Conservation (phyloP, 2,888 invertebrate genomes). For the Melitaea athalia region DNA sequence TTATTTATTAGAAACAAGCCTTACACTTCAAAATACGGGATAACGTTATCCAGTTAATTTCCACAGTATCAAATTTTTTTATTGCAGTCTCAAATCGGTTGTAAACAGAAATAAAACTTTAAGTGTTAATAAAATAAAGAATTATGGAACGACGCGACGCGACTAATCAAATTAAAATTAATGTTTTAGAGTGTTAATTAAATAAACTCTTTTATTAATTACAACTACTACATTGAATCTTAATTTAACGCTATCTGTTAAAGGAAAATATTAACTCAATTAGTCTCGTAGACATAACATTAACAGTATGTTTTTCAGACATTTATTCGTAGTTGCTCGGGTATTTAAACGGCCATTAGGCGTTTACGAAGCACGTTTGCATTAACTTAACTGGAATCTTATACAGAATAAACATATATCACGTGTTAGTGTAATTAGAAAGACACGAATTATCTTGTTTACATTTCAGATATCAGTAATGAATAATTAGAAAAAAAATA, state of each 20-base stretch:
- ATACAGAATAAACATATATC: conserved; percentile 18
- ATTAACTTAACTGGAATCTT: conserved; percentile 33
- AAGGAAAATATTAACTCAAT: conserved; percentile 20
- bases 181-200: neutral
- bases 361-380: conserved; percentile 31
- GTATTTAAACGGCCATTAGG: conserved; percentile 37
- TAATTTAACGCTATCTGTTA: neutral
- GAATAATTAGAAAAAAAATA: too few species aligned
- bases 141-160: neutral
- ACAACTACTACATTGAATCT: neutral
- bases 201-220: neutral
- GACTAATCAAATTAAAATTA: neutral
- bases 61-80: neutral
- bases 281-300: conserved; percentile 22
- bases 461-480: neutral
- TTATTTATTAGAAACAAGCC: conserved; percentile 24
- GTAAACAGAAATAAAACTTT: too few species aligned
- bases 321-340: conserved; percentile 35
- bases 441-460: neutral
- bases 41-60: neutral
- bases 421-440: conserved; percentile 3
- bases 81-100: too few species aligned
- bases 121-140: too few species aligned
- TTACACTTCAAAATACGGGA: conserved; percentile 17
- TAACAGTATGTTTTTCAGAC: conserved; percentile 34